Evolutionary conservation across 2,113 vertebrate genomes (phyloP), one percentile per base, ranked within the genome.

Genomic region (Forbesichthys papilliferus): DNA sequence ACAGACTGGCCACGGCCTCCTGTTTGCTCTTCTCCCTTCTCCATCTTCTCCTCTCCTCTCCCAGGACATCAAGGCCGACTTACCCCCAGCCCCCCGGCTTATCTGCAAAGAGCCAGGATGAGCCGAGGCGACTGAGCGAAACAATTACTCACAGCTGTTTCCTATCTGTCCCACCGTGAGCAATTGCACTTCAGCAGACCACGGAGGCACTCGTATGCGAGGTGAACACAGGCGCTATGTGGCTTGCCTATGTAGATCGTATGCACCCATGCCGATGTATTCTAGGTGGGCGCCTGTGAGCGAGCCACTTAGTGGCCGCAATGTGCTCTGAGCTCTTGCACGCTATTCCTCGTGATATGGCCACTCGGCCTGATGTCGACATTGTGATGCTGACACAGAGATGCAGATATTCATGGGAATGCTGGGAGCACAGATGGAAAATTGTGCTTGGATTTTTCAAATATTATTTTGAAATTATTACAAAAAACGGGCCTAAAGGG

Each of bases 101-200:
- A 90, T 92, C 88, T 93, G 82, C 90, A 89, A 88, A 91, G 86
- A 84, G 90, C 78, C 82, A 91, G 87, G 83, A 92, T 92, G 81
- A 76, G 71, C 66, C 86, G 87, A 74, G 82, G 77, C 84, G 79
- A 82, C 80, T 86, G 78, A 89, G 88, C 75, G 78, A 91, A 90
- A 92, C 80, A 80, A 93, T 93, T 88, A 77, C 81, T 88, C 86
- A 84, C 80, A 90, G 84, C 75, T 88, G 83, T 80, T 84, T 77
- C 80, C 86, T 86, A 80, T 85, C 83, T 20, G 91, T 73, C 85
- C 74, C 68, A 60, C 54, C 71, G 57, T 83, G 69, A 86, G 71
- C 71, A 73, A 81, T 86, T 90, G 80, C 85, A 81, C 79, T 83
- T 71, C 58, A 74, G 74, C 64, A 20, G 11, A 63, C 34, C 49